A percentile compares a stretch with the other conserved stretches of the same genome.
These are phyloP conservation scores for Serilophus lunatus DNA, from an alignment of 2,113 vertebrate species.

Conservation along the genomic window DNA sequence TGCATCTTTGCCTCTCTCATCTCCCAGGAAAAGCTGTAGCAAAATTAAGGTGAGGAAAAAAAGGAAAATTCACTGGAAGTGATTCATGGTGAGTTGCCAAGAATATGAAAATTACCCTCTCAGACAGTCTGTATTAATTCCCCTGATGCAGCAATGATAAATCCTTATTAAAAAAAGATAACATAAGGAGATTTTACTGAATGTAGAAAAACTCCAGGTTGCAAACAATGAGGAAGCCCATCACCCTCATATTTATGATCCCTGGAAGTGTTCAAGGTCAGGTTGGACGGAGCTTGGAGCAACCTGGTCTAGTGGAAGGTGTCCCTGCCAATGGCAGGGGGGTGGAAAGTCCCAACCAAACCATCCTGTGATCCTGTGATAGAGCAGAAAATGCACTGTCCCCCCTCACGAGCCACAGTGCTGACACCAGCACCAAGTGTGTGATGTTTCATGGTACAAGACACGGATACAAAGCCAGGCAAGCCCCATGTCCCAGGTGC, in stretches of 20 bases:
- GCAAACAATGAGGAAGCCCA: neutral
- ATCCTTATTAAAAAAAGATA: conserved; percentile 31
- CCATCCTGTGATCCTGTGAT: neutral
- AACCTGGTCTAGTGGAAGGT: neutral
- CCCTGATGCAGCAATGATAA: conserved; percentile 25
- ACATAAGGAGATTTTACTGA: conserved; percentile 14
- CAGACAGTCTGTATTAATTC: conserved; percentile 7
- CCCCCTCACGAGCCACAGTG: accelerated
- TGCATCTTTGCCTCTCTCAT: neutral
- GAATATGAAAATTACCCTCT: conserved; percentile 26
- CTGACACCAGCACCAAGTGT: neutral
- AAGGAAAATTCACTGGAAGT: neutral
- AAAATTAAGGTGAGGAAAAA: conserved; percentile 11
- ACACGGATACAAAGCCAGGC: accelerated
- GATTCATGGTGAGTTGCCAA: neutral
- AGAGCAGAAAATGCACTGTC: neutral
- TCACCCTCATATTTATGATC: neutral
- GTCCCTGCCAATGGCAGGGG: neutral
- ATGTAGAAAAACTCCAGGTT: neutral
- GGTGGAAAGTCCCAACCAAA: no score
- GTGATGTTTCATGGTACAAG: accelerated
- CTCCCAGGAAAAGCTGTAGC: neutral
- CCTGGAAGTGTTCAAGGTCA: neutral
- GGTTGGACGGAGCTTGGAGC: accelerated
- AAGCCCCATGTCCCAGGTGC: neutral